phyloP scores from a whole-genome alignment of 2,797 vertebrate genomes.

The Aeoliscus strigatus region DNA sequence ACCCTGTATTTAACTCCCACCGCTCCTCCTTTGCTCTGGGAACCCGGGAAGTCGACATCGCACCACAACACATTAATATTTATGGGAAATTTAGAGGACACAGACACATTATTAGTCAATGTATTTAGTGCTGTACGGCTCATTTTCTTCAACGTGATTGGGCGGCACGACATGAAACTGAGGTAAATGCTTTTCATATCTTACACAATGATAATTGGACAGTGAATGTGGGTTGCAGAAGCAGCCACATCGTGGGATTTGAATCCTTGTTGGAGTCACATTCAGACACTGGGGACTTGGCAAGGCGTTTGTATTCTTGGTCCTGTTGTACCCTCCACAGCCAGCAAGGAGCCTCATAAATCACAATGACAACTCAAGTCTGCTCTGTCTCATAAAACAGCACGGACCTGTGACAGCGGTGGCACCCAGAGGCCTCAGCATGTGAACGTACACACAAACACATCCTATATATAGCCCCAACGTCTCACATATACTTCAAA shows the following conservation, averaged over 20 bases:
- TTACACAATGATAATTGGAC: no score
- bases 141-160: no score
- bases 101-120: slow-evolving; percentile 38
- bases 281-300: slow-evolving; percentile 15
- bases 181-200: no score
- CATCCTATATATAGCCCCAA: slow-evolving; percentile 13
- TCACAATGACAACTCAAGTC: slow-evolving; percentile 43
- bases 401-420: slow-evolving; percentile 11
- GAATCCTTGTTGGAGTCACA: neutral
- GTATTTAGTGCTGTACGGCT: neutral
- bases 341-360: slow-evolving; percentile 45
- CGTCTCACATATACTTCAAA: slow-evolving; percentile 18
- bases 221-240: neutral
- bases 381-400: slow-evolving; percentile 42
- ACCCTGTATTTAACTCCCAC: slow-evolving; percentile 60
- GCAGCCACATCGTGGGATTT: neutral
- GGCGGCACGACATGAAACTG: no score
- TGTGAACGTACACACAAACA: slow-evolving; percentile 14
- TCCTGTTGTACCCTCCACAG: slow-evolving; percentile 35
- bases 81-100: slow-evolving; percentile 48
- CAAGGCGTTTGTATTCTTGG: slow-evolving; percentile 26
- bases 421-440: slow-evolving; percentile 14
- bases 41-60: slow-evolving; percentile 37
- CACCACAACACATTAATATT: slow-evolving; percentile 64
- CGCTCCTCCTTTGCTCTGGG: slow-evolving; percentile 30